phyloP scores from a whole-genome alignment of 53 echinoderm and acorn worm genomes.

The Pentamera pediparva region DNA sequence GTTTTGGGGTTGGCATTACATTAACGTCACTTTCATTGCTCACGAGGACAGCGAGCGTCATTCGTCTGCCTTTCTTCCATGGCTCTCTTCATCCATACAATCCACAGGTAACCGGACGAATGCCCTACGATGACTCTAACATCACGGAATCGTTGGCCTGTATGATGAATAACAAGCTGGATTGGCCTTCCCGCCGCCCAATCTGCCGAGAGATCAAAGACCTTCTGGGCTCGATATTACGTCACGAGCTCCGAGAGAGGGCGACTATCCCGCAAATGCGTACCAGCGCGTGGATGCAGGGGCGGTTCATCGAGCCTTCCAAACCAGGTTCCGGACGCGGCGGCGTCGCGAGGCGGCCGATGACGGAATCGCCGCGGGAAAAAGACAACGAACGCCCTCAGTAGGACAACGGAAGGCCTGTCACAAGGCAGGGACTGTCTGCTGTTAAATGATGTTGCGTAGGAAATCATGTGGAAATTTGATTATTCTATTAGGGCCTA shows the following conservation, averaged over 20 bases:
- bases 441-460: too few relatives aligned
- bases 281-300: slow-evolving; percentile 56
- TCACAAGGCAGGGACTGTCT: too few relatives aligned
- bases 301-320: slow-evolving; percentile 17
- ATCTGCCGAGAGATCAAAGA: slow-evolving; percentile 52
- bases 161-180: slow-evolving; percentile 52
- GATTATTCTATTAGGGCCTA: too few relatives aligned
- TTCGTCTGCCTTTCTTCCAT: not conserved
- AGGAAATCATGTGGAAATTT: too few relatives aligned
- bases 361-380: too few relatives aligned
- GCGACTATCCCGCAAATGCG: slow-evolving; percentile 53
- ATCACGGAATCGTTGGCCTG: slow-evolving; percentile 53
- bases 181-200: slow-evolving; percentile 50
- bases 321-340: too few relatives aligned
- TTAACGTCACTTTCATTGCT: not conserved
- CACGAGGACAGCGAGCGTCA: not conserved
- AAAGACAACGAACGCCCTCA: too few relatives aligned
- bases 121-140: slow-evolving; percentile 89
- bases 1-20: too few relatives aligned
- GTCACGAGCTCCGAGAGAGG: slow-evolving; percentile 54
- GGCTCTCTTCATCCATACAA: not conserved
- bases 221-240: slow-evolving; percentile 59
- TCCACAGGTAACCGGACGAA: slow-evolving; percentile 66
- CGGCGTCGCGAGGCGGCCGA: too few relatives aligned
- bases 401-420: too few relatives aligned